Base-by-base conservation (phyloP, 1,140 invertebrate genomes). In the Thaumatotibia leucotreta region DNA sequence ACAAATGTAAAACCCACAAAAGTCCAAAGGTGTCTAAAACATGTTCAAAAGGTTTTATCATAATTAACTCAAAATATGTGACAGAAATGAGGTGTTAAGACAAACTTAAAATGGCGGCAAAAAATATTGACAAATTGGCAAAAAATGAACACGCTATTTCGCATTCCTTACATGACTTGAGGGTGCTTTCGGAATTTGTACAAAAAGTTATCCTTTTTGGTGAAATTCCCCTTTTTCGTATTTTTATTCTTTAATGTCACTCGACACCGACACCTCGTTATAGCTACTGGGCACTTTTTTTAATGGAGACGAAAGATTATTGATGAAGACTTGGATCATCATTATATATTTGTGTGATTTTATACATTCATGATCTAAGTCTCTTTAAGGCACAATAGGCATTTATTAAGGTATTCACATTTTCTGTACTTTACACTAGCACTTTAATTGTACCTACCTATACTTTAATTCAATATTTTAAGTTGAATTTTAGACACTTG, bases 231-330 rank as follows among this genome's bases (percentile, higher is more conserved):
- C 50, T 75, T 77, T 75, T 72, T 66, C 66, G 52, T 73, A 73
- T 75, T 82, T 79, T 76, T 80, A 69, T 49, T 61, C 14, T 58
- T 31, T 58, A 58, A 29, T 58, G 52, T n/a, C 27, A 58, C 9
- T 58, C 14, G 79, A 72, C 63, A 85, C 65, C 54, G 83, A 80
- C 76, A 82, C 81, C 81, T 82, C 75, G 77, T 83, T 85, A 83
- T 64, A 70, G 72, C 49, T 76, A 73, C 74, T 75, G 72, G 74
- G 68, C 72, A 45, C 61, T 31, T 35, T 70, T 79, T 80, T 73
- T 74, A 72, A 73, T 63, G 39, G 52, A 22, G 20, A 63, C 9
- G 35, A 64, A 61, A 65, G 61, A 23, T 32, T 32, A 22, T 31
- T 54, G 45, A 70, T 68, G 77, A 76, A 75, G 70, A 39, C 3